Evolutionary conservation across 2,888 invertebrate species (phyloP), one percentile per base, ranked within the genome.

Genomic region (Ditula angustiorana): DNA sequence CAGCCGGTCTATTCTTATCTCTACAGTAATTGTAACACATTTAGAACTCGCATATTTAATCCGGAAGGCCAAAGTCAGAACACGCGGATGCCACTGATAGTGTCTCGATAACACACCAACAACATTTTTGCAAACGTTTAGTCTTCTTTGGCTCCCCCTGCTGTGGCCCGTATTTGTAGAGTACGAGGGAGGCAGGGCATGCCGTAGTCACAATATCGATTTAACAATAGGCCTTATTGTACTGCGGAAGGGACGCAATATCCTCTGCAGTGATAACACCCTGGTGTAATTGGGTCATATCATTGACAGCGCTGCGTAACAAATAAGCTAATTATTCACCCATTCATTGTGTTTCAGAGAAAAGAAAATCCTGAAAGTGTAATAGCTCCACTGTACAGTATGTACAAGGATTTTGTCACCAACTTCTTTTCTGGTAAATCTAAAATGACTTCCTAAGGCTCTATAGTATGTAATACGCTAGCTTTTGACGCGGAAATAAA

Each of bases 281-380:
- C 82, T 83, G 74, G 81, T 86, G 76, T 76, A 82, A 87, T 79
- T 87, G 81, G 87, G 88, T 87, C 90, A 86, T 80, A 80, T 81
- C 82, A 79, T 79, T 86, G 86, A 83, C 89, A 86, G 79, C 86
- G 85, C 80, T 84, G 81, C 76, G 74, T 74, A 77, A 75, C 75
- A 79, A 81, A n/a, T n/a, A n/a, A n/a, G n/a, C n/a, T n/a, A n/a
- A n/a, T n/a, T n/a, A 33, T 4, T 5, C 16, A 2, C 11, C 1
- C 16, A 24, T 21, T 50, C 55, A 35, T 59, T 37, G 52, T 41
- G 64, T 83, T 81, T 50, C 83, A 92, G 91, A 83, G 69, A 76
- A 88, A 84, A 74, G 86, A 87, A 35, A 78, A 80, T 1, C 81
- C 79, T 11, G 90, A 90, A 63, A 89, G 82, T 68, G 7, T 88